phyloP scores from a whole-genome alignment of 2,113 vertebrate species.

The Podarcis raffonei region DNA sequence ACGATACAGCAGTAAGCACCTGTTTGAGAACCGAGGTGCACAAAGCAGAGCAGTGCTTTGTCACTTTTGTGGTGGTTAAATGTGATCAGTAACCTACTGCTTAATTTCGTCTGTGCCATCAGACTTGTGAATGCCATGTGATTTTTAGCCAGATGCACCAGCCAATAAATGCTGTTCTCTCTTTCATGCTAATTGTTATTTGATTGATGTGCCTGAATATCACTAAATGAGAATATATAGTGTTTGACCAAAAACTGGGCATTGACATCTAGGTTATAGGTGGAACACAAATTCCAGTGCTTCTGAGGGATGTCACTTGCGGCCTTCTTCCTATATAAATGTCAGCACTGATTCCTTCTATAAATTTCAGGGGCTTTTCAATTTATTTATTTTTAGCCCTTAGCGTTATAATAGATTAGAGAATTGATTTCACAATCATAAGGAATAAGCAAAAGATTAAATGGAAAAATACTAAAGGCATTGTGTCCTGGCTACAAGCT shows the following conservation, averaged over 20 bases:
- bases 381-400: not conserved
- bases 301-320: slow-evolving; percentile 21
- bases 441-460: slow-evolving; percentile 1
- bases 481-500: not conserved
- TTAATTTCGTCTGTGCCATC: slow-evolving; percentile 25
- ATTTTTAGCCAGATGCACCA: slow-evolving; percentile 28
- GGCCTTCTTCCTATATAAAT: not conserved
- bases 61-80: slow-evolving; percentile 30
- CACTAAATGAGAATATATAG: not conserved
- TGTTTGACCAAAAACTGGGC: slow-evolving; percentile 9
- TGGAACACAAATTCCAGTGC: not conserved
- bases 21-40: slow-evolving; percentile 15
- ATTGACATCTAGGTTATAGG: slow-evolving; percentile 23
- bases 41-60: slow-evolving; percentile 45
- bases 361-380: not conserved
- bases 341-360: not conserved
- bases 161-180: slow-evolving; percentile 27
- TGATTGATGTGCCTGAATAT: not conserved
- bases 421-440: not conserved
- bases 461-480: not conserved
- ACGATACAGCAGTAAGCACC: slow-evolving; percentile 16
- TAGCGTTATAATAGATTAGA: not conserved
- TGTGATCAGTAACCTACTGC: slow-evolving; percentile 26
- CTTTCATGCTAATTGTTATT: slow-evolving; percentile 24
- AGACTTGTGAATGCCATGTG: slow-evolving; percentile 11